These are phyloP conservation scores for Agelastica alni DNA, from an alignment of 2,888 invertebrate genomes.

Conservation along the genomic window DNA sequence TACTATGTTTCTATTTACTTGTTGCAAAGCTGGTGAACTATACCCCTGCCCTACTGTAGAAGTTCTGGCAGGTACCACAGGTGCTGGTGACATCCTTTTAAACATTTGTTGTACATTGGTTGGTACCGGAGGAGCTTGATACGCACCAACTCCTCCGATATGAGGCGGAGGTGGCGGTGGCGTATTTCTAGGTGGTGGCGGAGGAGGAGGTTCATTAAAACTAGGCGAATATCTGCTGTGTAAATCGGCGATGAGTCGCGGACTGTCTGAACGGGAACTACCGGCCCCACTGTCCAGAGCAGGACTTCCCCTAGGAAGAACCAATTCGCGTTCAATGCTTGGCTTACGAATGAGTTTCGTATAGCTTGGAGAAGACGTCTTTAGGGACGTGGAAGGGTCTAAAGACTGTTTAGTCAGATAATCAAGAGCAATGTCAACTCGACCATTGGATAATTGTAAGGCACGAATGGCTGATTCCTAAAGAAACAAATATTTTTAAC, in stretches of 20 bases:
- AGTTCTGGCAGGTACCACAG: conserved; percentile 67
- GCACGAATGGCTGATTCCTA: conserved; percentile 73
- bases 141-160: conserved; percentile 46
- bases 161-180: conserved; percentile 68
- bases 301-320: conserved; percentile 75
- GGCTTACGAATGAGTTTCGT: conserved; percentile 84
- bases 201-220: conserved; percentile 61
- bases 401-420: conserved; percentile 63
- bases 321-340: conserved; percentile 83
- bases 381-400: conserved; percentile 20
- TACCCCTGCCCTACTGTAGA: conserved; percentile 56
- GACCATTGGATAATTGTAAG: conserved; percentile 70
- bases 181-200: conserved; percentile 63
- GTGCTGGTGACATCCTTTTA: conserved; percentile 77
- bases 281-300: conserved; percentile 87
- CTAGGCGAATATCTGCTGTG: conserved; percentile 74
- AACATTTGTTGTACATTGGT: conserved; percentile 72
- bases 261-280: conserved; percentile 87
- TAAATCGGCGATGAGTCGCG: conserved; percentile 66
- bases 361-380: conserved; percentile 49
- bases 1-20: conserved; percentile 26
- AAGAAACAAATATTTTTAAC: conserved; percentile 25
- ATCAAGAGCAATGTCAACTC: conserved; percentile 72
- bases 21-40: conserved; percentile 45
- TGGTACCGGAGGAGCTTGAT: conserved; percentile 62